Base-by-base conservation (phyloP, 1,140 invertebrate species). In the Cecropterus lyciades region DNA sequence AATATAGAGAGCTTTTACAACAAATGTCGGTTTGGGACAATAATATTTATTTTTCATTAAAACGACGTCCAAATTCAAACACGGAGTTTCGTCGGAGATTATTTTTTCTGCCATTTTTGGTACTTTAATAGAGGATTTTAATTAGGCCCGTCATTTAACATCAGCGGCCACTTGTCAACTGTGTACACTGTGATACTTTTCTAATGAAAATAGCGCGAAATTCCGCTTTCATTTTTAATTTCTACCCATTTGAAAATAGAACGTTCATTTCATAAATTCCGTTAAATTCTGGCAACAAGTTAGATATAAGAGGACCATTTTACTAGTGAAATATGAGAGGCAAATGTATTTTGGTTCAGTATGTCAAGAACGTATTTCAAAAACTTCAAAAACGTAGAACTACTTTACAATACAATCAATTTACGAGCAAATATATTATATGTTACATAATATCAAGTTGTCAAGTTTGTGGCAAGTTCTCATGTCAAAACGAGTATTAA, bases 151-250 rank as follows among this genome's bases (percentile, higher is more conserved):
- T 64, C 67, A 66, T 66, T 65, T 73, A 60, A 67, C 57, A 72
- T 72, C 70, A 66, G 72, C 70, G 65, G 20, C 46, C 67, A 69
- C 70, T 75, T 72, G 67, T 62, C 65, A 42, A 65, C 57, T 67
- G 37, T 65, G 10, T 43, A 56, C 53, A 56, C 5, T 20, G 6
- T 40, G 53, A 43, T 37, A 56, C 40, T 33, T 56, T 56, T 56
- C 37, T 17, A n/a, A 24, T 10, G 16, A 56, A 56, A 56, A 51
- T 30, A 30, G 27, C 24, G 24, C 24, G 10, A 51, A 51, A 30
- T 52, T 52, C 14, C 0, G 6, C 8, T 33, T 33, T n/a, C 49
- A 52, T 52, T 52, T 52, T 51, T 13, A 24, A 15, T 49, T 52
- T 15, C 4, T 15, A 11, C 49, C 27, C 10, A 52, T 15, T 52